Percentiles rank a stretch among this genome's conserved stretches.
Evolutionary conservation across 1,140 invertebrate species (phyloP).

Genomic region (Drosophila truncata): DNA sequence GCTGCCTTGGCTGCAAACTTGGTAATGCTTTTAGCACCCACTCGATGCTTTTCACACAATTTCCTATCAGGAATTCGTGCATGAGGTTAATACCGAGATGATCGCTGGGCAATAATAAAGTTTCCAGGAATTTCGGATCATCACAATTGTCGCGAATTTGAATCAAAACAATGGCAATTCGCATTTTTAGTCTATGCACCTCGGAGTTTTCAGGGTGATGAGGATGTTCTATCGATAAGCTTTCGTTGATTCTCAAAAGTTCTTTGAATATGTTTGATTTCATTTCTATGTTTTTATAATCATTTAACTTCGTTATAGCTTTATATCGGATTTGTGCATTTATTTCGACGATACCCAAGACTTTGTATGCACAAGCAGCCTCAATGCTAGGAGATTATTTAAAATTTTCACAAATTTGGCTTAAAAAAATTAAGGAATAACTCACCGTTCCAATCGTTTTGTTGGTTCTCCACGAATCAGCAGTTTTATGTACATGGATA

Average conservation of each 20-base stretch:
- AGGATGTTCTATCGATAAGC: background rate
- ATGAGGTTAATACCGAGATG: background rate
- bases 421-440: background rate
- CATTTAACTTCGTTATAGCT: background rate
- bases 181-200: background rate
- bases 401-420: background rate
- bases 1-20: background rate
- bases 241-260: background rate
- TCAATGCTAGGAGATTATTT: background rate
- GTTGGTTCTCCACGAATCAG: background rate
- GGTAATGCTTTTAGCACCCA: background rate
- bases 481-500: background rate
- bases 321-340: background rate
- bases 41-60: background rate
- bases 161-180: background rate
- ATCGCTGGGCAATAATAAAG: background rate
- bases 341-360: background rate
- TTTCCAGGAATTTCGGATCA: background rate
- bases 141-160: background rate
- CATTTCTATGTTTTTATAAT: accelerated
- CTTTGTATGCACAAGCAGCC: background rate
- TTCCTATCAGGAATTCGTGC: background rate
- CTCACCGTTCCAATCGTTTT: background rate
- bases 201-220: background rate
- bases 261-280: background rate